Conservation (phyloP, 2,888 invertebrate species). For the Microplitis manilae region DNA sequence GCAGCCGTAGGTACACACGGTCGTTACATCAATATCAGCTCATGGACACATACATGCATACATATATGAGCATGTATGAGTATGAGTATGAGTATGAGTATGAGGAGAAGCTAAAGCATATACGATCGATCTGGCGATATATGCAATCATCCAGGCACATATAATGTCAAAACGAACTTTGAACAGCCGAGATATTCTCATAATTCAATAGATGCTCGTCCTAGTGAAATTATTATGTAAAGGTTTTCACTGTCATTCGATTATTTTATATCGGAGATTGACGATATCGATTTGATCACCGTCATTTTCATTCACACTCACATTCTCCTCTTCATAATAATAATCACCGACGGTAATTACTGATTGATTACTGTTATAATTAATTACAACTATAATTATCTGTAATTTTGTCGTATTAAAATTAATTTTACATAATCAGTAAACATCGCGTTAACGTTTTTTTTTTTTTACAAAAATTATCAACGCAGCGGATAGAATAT, state of each 20-base stretch:
- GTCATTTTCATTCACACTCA: background rate
- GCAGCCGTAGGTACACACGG: too few relatives aligned
- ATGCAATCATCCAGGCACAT: background rate
- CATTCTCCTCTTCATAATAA: background rate
- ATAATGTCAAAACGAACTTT: slow-evolving; percentile 27
- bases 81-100: too few relatives aligned
- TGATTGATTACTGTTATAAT: background rate
- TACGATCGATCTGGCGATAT: background rate
- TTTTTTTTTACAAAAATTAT: background rate
- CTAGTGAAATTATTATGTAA: background rate
- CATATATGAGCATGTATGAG: too few relatives aligned
- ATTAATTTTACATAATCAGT: too few relatives aligned
- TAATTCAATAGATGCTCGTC: slow-evolving; percentile 23
- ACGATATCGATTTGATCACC: slow-evolving; percentile 11
- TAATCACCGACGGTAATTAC: background rate
- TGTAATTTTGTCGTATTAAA: too few relatives aligned
- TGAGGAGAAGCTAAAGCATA: background rate
- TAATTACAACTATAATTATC: too few relatives aligned
- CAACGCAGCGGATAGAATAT: background rate
- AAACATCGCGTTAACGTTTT: too few relatives aligned
- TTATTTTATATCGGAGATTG: slow-evolving; percentile 22
- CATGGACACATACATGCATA: too few relatives aligned
- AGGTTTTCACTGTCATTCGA: slow-evolving; percentile 6
- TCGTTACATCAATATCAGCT: too few relatives aligned
- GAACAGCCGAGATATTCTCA: slow-evolving; percentile 11